phyloP scores from a whole-genome alignment of 2,888 invertebrate genomes.

The Yponomeuta sedellus region DNA sequence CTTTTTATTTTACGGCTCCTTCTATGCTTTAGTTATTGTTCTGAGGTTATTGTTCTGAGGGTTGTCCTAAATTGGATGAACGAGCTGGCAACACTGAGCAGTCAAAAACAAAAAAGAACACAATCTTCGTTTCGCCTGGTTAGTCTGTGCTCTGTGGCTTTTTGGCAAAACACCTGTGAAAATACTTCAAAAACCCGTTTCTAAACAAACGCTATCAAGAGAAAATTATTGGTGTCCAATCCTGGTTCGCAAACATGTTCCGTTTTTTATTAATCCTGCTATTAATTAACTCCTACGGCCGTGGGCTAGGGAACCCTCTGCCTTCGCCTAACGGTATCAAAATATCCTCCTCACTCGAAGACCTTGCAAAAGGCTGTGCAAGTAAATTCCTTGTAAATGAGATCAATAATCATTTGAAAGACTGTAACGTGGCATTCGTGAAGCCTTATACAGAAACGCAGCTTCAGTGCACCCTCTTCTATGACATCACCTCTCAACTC shows the following conservation, averaged over 20 bases:
- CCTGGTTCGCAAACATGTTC: not conserved
- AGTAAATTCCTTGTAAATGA: slow-evolving; percentile 40
- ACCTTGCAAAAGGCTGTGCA: slow-evolving; percentile 42
- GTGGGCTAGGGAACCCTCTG: slow-evolving; percentile 45
- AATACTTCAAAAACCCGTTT: too few relatives aligned
- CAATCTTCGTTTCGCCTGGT: too few relatives aligned
- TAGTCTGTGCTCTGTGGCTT: too few relatives aligned
- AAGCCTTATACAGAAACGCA: slow-evolving; percentile 33
- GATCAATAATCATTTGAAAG: slow-evolving; percentile 36
- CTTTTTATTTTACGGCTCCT: too few relatives aligned
- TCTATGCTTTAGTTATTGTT: too few relatives aligned
- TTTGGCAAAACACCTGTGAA: too few relatives aligned
- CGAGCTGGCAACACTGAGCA: too few relatives aligned
- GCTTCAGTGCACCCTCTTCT: slow-evolving; percentile 56
- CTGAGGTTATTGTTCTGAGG: too few relatives aligned
- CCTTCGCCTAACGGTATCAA: slow-evolving; percentile 23
- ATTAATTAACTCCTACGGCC: slow-evolving; percentile 44
- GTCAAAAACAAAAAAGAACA: too few relatives aligned
- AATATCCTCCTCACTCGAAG: slow-evolving; percentile 26
- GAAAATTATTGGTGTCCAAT: too few relatives aligned
- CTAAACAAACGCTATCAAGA: too few relatives aligned
- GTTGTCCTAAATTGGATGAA: too few relatives aligned
- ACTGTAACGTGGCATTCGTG: slow-evolving; percentile 36
- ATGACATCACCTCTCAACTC: slow-evolving; percentile 55
- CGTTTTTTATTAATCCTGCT: slow-evolving; percentile 38